Evolutionary conservation across 2,113 vertebrate genomes (phyloP).

Genomic region (Eclectus roratus): DNA sequence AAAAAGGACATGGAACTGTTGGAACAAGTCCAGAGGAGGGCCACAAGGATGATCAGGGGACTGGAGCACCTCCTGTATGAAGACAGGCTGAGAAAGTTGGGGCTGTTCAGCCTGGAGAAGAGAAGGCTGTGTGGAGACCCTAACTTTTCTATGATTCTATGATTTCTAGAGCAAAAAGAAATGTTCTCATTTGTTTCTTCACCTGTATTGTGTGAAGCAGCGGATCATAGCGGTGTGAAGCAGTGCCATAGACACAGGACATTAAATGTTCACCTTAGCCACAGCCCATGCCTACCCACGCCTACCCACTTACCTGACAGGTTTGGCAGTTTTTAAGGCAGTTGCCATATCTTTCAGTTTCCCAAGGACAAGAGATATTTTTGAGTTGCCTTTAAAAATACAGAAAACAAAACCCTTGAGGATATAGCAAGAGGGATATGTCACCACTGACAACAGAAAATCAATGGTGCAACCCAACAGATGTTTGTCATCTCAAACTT

Average conservation of each 20-base stretch:
- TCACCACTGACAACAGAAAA: not conserved
- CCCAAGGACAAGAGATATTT: not conserved
- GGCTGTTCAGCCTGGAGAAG: no score
- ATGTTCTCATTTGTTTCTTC: not conserved
- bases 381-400: not conserved
- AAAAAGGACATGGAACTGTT: no score
- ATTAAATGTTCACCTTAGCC: not conserved
- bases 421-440: not conserved
- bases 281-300: not conserved
- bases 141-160: no score
- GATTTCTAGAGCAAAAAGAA: not conserved
- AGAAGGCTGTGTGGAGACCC: no score
- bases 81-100: no score
- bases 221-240: not conserved
- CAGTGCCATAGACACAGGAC: fast-evolving
- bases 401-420: not conserved
- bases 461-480: not conserved
- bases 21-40: no score
- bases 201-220: not conserved
- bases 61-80: no score
- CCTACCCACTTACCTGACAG: not conserved
- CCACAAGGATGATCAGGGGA: no score
- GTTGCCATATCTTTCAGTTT: not conserved
- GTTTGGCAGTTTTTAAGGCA: not conserved
- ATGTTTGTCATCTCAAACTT: not conserved